A percentile compares a stretch with the other conserved stretches of the same genome.
These are phyloP conservation scores for Drosophila sturtevanti DNA, from an alignment of 1,140 invertebrate genomes.

Conservation along the genomic window DNA sequence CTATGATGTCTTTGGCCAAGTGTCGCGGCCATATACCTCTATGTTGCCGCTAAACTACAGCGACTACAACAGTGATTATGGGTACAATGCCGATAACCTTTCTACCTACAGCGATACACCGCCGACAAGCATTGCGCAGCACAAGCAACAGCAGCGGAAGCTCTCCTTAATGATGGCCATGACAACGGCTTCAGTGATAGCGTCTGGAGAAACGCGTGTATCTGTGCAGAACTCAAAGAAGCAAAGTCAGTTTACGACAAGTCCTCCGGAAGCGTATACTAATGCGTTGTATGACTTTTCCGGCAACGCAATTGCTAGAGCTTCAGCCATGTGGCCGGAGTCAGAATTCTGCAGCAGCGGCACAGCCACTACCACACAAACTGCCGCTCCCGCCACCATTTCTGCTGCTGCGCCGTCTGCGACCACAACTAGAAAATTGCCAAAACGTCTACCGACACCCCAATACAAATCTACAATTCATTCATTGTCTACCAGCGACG, in stretches of 20 bases:
- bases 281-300: not conserved
- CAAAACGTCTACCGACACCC: slow-evolving; percentile 68
- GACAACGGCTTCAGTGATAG: slow-evolving; percentile 81
- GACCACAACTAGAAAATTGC: slow-evolving; percentile 75
- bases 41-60: slow-evolving; percentile 84
- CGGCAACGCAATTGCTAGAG: slow-evolving; percentile 30
- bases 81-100: slow-evolving; percentile 55
- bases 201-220: slow-evolving; percentile 75
- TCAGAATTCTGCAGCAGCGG: slow-evolving; percentile 10
- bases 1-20: slow-evolving; percentile 38
- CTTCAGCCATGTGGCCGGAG: slow-evolving; percentile 28
- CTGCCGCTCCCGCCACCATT: slow-evolving; percentile 3
- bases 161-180: slow-evolving; percentile 77
- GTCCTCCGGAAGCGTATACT: slow-evolving; percentile 11
- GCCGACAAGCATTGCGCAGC: slow-evolving; percentile 50
- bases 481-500: slow-evolving; percentile 13
- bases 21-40: slow-evolving; percentile 59
- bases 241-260: slow-evolving; percentile 1
- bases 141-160: slow-evolving; percentile 69
- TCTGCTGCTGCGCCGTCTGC: slow-evolving; percentile 7
- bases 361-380: not conserved
- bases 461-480: slow-evolving; percentile 36
- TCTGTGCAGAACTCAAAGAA: slow-evolving; percentile 48
- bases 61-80: slow-evolving; percentile 86
- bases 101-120: slow-evolving; percentile 70